These are phyloP conservation scores for Chrysolina oricalcia DNA, from an alignment of 2,888 invertebrate genomes.

Conservation along the genomic window DNA sequence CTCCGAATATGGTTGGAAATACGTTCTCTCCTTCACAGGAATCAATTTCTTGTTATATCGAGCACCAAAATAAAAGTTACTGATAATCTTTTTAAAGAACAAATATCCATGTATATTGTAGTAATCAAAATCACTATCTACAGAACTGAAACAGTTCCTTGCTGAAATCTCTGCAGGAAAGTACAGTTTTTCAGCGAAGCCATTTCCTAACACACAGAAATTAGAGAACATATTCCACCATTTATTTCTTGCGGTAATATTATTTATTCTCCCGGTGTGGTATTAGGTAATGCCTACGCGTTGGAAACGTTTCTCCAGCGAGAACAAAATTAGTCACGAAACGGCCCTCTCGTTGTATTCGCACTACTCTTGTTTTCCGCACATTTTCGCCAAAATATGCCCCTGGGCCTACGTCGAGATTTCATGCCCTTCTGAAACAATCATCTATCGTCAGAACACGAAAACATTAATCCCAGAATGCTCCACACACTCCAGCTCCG, in stretches of 20 bases:
- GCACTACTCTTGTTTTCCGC: conserved; percentile 27
- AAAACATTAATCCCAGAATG: background rate
- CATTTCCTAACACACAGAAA: background rate
- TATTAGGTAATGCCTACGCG: background rate
- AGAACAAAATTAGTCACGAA: conserved; percentile 6
- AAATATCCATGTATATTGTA: too few relatives aligned
- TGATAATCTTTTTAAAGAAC: too few relatives aligned
- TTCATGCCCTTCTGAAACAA: conserved; percentile 18
- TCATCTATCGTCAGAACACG: conserved; percentile 3
- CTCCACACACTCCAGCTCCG: background rate
- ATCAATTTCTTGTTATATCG: too few relatives aligned
- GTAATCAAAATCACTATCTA: too few relatives aligned
- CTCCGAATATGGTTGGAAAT: too few relatives aligned
- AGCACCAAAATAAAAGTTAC: too few relatives aligned
- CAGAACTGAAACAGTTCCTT: too few relatives aligned
- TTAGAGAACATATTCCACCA: background rate
- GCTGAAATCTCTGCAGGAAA: too few relatives aligned
- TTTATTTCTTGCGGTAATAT: background rate
- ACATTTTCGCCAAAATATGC: conserved; percentile 26
- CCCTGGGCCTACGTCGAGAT: conserved; percentile 9
- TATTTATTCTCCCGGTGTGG: background rate
- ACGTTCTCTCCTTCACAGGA: too few relatives aligned
- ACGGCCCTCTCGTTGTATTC: conserved; percentile 1
- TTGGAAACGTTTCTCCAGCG: background rate
- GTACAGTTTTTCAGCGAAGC: too few relatives aligned